Evolutionary conservation across 2,113 vertebrate species (phyloP).

Genomic region (Cisticola juncidis): DNA sequence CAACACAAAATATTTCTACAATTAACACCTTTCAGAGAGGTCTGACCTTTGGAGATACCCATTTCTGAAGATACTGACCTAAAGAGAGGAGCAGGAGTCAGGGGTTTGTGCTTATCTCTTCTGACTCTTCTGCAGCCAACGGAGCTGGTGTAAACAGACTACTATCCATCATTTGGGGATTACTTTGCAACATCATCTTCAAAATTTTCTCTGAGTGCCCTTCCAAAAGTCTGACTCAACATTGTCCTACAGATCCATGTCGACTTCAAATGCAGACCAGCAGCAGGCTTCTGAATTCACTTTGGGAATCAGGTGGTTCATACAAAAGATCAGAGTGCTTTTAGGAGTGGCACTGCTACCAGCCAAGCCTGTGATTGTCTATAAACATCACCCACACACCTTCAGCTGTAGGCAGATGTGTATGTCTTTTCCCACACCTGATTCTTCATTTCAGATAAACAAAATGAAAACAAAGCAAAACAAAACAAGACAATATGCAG

Average conservation of each 20-base stretch:
- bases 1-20: background rate
- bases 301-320: background rate
- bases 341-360: background rate
- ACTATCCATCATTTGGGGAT: background rate
- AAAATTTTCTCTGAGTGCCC: background rate
- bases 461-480: background rate
- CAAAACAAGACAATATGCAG: background rate
- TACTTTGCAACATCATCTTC: background rate
- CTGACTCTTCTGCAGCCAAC: background rate
- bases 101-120: background rate
- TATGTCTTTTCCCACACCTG: background rate
- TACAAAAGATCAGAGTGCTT: background rate
- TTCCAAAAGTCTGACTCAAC: background rate
- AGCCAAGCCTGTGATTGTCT: background rate
- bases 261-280: accelerated
- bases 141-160: background rate
- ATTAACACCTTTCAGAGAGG: background rate
- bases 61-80: background rate
- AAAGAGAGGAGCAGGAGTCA: background rate
- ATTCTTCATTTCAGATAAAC: background rate
- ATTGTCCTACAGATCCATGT: background rate
- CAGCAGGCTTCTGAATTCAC: background rate
- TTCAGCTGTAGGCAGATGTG: background rate
- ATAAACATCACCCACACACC: background rate
- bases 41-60: background rate